Evolutionary conservation across 2,113 vertebrate genomes (phyloP).

Genomic region (Aegithalos caudatus): DNA sequence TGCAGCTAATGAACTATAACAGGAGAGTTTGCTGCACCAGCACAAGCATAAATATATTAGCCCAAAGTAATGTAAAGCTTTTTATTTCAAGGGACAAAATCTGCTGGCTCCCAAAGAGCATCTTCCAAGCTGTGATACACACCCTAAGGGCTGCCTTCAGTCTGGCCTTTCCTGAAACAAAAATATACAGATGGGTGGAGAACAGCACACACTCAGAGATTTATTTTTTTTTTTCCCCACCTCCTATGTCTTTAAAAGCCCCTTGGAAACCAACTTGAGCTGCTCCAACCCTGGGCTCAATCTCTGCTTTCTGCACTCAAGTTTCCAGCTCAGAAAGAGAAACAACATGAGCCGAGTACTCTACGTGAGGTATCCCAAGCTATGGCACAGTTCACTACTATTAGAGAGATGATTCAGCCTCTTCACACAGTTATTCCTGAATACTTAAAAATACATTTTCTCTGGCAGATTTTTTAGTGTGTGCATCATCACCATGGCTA

Average conservation of each 20-base stretch:
- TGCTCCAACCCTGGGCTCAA: neutral
- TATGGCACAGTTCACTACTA: neutral
- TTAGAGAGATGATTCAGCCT: conserved; percentile 14
- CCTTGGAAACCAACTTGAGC: neutral
- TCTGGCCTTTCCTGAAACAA: neutral
- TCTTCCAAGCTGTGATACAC: neutral
- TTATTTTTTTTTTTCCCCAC: neutral
- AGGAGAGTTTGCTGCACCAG: neutral
- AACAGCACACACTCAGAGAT: neutral
- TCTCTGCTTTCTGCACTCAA: neutral
- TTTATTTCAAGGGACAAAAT: neutral
- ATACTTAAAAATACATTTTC: conserved; percentile 13
- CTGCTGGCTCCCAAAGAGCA: neutral
- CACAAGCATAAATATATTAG: neutral
- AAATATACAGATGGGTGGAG: neutral
- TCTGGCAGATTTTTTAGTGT: neutral
- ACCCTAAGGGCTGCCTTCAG: neutral
- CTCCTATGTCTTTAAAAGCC: neutral
- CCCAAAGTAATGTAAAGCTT: neutral
- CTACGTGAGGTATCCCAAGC: neutral
- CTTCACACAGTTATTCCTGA: neutral
- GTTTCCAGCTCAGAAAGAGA: neutral
- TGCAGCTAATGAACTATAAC: neutral
- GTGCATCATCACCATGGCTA: neutral
- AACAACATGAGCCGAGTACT: neutral